These are phyloP conservation scores for Thereva unica DNA, from an alignment of 2,888 invertebrate species.

Conservation along the genomic window DNA sequence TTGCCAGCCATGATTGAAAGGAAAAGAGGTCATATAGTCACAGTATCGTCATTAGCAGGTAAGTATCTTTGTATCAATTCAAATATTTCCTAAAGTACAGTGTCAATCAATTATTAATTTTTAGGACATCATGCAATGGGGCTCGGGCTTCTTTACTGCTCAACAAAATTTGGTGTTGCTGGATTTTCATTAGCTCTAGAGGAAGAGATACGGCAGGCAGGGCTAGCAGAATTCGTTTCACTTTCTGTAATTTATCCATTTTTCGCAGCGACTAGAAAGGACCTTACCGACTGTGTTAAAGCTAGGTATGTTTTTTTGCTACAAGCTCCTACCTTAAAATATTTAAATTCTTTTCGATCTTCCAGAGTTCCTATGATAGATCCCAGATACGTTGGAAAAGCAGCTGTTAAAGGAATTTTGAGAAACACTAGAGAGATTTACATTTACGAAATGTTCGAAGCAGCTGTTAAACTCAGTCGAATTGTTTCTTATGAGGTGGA, in stretches of 20 bases:
- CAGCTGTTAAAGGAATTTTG: too few species aligned
- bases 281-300: conserved; percentile 26
- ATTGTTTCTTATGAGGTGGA: too few species aligned
- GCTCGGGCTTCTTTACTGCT: conserved; percentile 43
- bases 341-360: too few species aligned
- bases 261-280: conserved; percentile 45
- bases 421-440: too few species aligned
- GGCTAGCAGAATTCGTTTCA: conserved; percentile 32
- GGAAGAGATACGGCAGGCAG: conserved; percentile 44
- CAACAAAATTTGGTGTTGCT: conserved; percentile 49
- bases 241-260: conserved; percentile 45
- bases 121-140: conserved; percentile 12
- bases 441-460: too few species aligned
- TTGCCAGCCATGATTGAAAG: conserved; percentile 47
- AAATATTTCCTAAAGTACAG: not conserved
- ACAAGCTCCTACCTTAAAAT: too few species aligned
- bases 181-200: conserved; percentile 45
- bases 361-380: too few species aligned
- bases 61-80: conserved; percentile 9
- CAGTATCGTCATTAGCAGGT: conserved; percentile 47
- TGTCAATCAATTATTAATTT: not conserved
- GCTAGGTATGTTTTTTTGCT: conserved; percentile 5
- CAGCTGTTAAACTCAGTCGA: too few species aligned
- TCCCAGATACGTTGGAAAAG: too few species aligned
- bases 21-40: conserved; percentile 48